Evolutionary conservation across 2,888 invertebrate genomes (phyloP), one percentile per base, ranked within the genome.

Genomic region (Pecten maximus): DNA sequence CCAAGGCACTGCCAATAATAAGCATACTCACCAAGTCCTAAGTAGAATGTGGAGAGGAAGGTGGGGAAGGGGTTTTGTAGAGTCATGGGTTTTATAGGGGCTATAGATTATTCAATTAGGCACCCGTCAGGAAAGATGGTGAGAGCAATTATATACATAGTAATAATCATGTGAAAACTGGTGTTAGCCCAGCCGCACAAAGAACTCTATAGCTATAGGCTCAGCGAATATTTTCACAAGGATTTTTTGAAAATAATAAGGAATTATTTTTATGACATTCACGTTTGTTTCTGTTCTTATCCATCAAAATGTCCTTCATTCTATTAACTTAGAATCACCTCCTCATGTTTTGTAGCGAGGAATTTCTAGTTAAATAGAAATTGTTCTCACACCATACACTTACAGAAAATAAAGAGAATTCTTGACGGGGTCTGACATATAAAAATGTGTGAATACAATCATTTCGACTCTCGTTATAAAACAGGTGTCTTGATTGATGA

Each of bases 231-330:
- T 74, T 74, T 74, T 74, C 74, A 74, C 74, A 74, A 28, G 74
- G 74, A 74, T 74, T 74, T 74, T 74, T 74, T 74, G 74, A 74
- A 74, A 74, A 74, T 74, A 74, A 74, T 74, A 74, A 74, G 74
- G 74, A 74, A 74, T 74, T 74, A 74, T 74, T 74, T 74, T 74
- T 74, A 74, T 74, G 74, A 74, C 74, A 35, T 74, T 74, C 74
- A 74, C 74, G 28, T 74, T 74, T 74, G 74, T 74, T 74, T 74
- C 74, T 74, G 74, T 74, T 74, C 74, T 74, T 28, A 74, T 74
- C 74, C 74, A 35, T 74, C 74, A 74, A 74, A 74, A 28, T 35
- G 74, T 28, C 74, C 74, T 28, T 74, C 74, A 74, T 35, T 74
- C 74, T 74, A 74, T 74, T 74, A 74, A 8, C 35, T 35, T 8